phyloP scores from a whole-genome alignment of 23 tunicate species.

The Ascidia mentula region DNA sequence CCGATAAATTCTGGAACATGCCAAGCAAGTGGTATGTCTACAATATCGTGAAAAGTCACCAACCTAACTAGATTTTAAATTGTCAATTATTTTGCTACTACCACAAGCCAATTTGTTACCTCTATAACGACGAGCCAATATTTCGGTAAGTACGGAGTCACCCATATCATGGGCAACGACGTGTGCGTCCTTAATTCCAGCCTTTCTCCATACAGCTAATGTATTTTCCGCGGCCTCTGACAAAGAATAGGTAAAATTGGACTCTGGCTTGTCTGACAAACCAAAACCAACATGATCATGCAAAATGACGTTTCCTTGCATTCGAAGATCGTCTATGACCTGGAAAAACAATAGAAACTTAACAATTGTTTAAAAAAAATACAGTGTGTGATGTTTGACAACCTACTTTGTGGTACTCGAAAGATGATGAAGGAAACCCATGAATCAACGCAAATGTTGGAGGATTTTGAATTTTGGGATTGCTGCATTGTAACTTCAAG shows the following conservation, averaged over 20 bases:
- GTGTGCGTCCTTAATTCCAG: conserved; percentile 60
- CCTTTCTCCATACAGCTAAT: conserved; percentile 53
- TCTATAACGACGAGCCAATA: conserved; percentile 77
- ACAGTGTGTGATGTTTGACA: not conserved
- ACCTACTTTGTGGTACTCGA: conserved; percentile 80
- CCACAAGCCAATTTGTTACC: too few species aligned
- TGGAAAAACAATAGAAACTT: too few species aligned
- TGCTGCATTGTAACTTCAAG: conserved; percentile 40
- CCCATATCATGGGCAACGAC: conserved; percentile 98
- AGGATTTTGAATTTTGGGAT: conserved; percentile 13
- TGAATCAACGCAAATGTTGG: conserved; percentile 90
- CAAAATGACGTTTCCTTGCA: conserved; percentile 70
- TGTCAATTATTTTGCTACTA: too few species aligned
- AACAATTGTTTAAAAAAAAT: not conserved
- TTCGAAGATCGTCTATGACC: conserved; percentile 52
- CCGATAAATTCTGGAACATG: too few species aligned
- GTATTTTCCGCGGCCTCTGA: conserved; percentile 85
- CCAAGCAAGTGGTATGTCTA: too few species aligned
- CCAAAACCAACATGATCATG: conserved; percentile 99
- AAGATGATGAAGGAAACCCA: conserved; percentile 95
- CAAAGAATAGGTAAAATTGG: conserved; percentile 85
- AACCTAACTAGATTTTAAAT: too few species aligned
- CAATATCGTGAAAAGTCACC: too few species aligned
- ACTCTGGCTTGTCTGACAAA: conserved; percentile 81
- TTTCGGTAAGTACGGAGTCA: conserved; percentile 86